Conservation (phyloP, 2,113 vertebrate species). For the Meleagris gallopavo region DNA sequence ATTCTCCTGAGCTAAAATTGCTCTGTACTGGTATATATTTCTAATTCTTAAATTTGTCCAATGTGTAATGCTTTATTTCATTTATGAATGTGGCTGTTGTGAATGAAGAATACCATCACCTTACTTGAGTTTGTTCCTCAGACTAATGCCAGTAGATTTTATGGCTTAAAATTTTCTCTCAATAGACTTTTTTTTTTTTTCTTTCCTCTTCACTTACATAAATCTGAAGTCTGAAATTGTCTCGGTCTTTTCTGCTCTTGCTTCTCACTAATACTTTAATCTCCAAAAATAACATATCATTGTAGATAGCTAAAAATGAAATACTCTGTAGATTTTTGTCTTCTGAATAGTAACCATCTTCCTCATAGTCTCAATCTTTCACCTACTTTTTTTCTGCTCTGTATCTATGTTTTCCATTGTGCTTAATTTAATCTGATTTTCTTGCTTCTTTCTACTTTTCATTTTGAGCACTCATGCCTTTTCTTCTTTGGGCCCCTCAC, state of each 20-base stretch:
- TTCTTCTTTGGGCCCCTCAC: neutral
- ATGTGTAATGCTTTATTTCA: neutral
- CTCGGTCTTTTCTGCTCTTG: neutral
- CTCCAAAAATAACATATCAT: neutral
- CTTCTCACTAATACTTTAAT: neutral
- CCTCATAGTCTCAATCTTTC: neutral
- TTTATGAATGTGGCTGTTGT: neutral
- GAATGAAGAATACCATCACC: neutral
- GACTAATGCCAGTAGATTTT: neutral
- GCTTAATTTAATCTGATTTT: neutral
- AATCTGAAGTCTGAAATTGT: neutral
- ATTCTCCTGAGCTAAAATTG: neutral
- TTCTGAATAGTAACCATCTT: neutral
- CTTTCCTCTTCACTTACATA: neutral
- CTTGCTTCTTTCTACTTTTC: neutral
- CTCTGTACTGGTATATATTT: neutral
- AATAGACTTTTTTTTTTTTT: too few species aligned
- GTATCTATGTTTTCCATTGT: neutral
- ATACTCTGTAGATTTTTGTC: neutral
- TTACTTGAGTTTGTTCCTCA: neutral
- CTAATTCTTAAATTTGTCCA: neutral
- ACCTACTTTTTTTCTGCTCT: neutral
- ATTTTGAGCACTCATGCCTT: neutral
- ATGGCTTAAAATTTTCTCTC: neutral
- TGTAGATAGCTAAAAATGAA: neutral